Evolutionary conservation across 2,888 invertebrate genomes (phyloP).

Genomic region (Cylloceria caligata): DNA sequence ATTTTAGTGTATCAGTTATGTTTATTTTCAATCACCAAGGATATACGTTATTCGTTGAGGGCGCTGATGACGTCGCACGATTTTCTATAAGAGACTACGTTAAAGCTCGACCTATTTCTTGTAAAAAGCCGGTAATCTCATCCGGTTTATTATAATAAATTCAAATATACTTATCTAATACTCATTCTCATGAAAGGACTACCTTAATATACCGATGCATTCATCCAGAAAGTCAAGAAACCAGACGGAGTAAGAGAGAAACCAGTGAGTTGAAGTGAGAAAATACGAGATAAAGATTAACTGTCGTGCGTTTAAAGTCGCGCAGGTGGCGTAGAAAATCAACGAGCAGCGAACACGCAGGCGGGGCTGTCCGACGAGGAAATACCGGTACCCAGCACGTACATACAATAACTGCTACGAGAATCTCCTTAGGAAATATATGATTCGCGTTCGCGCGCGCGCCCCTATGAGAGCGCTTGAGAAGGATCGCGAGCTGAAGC

Average conservation of each 20-base stretch:
- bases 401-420: slow-evolving; percentile 15
- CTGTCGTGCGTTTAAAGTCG: slow-evolving; percentile 13
- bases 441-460: slow-evolving; percentile 53
- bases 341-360: slow-evolving; percentile 45
- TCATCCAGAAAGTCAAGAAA: slow-evolving; percentile 3
- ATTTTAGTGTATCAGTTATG: too few species aligned
- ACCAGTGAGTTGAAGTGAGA: neutral
- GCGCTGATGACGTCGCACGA: too few species aligned
- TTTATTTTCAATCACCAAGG: too few species aligned
- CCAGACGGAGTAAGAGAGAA: neutral
- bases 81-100: too few species aligned
- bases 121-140: too few species aligned
- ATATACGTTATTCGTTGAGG: too few species aligned
- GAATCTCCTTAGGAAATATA: slow-evolving; percentile 47
- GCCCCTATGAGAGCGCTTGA: slow-evolving; percentile 7
- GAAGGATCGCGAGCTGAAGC: slow-evolving; percentile 32
- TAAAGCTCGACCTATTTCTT: too few species aligned
- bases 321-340: slow-evolving; percentile 63
- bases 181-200: too few species aligned
- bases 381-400: slow-evolving; percentile 14
- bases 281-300: neutral
- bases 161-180: too few species aligned
- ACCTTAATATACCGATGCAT: slow-evolving; percentile 16
- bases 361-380: slow-evolving; percentile 3
- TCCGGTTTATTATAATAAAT: too few species aligned